phyloP scores from a whole-genome alignment of 1,140 invertebrate species.

The Idris sp. region DNA sequence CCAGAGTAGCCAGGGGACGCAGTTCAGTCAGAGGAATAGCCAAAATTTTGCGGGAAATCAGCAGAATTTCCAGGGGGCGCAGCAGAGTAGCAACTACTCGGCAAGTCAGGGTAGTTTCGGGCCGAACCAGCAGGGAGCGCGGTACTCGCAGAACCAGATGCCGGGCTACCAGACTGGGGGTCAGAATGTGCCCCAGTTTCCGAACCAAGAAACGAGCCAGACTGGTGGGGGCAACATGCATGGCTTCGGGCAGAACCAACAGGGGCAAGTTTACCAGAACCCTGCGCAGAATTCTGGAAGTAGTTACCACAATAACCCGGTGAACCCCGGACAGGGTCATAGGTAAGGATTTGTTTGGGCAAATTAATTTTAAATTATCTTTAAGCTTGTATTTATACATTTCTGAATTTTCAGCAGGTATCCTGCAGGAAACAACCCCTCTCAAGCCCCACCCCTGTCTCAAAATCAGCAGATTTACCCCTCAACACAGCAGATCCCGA shows the following conservation, averaged over 20 bases:
- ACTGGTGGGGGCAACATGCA: constrained; percentile 51
- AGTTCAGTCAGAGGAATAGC: constrained; percentile 15
- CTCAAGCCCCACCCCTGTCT: constrained; percentile 17
- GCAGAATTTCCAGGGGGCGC: constrained; percentile 55
- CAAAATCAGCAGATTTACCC: constrained; percentile 60
- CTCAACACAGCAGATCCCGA: constrained; percentile 59
- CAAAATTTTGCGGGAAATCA: constrained; percentile 62
- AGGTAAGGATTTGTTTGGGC: constrained; percentile 10
- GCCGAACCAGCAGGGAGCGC: constrained; percentile 56
- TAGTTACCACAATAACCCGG: constrained; percentile 26
- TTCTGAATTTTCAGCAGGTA: too few relatives aligned
- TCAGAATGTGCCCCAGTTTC: constrained; percentile 41
- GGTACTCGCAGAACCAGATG: constrained; percentile 27
- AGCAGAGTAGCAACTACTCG: constrained; percentile 35
- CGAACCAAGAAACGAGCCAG: constrained; percentile 60
- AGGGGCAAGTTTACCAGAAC: constrained; percentile 6
- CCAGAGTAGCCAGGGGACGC: too few relatives aligned
- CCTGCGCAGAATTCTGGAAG: not conserved
- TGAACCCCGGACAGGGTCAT: not conserved
- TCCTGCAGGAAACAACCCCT: constrained; percentile 12
- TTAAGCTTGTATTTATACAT: not conserved
- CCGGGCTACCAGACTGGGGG: constrained; percentile 9
- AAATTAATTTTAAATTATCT: not conserved
- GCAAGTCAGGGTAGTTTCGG: too few relatives aligned
- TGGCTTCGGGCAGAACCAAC: constrained; percentile 55